A percentile compares a stretch with the other conserved stretches of the same genome.
These are phyloP conservation scores for Myotis findleyi DNA, from an alignment of 2,797 vertebrate species.

Conservation along the genomic window DNA sequence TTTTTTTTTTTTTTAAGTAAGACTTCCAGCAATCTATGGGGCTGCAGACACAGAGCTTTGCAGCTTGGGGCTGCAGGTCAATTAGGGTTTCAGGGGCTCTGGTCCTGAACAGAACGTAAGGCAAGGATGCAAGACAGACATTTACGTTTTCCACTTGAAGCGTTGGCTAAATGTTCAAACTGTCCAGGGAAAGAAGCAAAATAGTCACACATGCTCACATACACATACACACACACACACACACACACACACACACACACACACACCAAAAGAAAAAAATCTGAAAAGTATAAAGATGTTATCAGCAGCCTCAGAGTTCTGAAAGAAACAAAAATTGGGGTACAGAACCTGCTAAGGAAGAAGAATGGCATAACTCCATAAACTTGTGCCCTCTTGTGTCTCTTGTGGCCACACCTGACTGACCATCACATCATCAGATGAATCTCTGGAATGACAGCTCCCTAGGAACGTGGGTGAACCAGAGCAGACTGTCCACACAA, in stretches of 20 bases:
- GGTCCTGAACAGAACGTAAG: neutral
- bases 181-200: neutral
- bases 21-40: neutral
- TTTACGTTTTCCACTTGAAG: neutral
- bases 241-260: too few species aligned
- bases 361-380: neutral
- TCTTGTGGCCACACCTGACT: too few species aligned
- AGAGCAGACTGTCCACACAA: neutral
- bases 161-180: neutral
- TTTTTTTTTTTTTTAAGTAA: neutral
- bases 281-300: neutral
- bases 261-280: neutral
- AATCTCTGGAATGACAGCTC: neutral
- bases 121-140: neutral
- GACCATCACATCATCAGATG: neutral
- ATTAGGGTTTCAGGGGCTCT: neutral
- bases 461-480: fast-evolving
- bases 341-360: neutral
- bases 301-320: neutral
- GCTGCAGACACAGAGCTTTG: neutral
- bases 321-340: neutral
- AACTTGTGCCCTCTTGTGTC: too few species aligned
- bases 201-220: neutral
- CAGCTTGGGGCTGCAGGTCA: neutral
- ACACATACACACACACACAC: too few species aligned